Conservation (phyloP, 1,140 invertebrate species). For the Eciton burchellii region DNA sequence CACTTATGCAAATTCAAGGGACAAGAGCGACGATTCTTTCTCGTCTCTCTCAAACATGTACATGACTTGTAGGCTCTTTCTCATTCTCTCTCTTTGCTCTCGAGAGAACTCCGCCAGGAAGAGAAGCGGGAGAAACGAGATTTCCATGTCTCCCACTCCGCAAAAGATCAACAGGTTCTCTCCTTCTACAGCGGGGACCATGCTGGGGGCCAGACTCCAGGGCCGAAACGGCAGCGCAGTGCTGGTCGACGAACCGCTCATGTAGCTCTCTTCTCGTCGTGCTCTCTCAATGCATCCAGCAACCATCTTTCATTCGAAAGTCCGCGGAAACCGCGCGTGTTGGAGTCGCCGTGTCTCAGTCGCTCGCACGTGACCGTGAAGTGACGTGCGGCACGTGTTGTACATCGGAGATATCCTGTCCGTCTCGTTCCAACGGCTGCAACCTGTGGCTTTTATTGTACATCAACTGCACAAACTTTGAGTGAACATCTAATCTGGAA, state of each 20-base stretch:
- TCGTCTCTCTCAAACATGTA: not conserved
- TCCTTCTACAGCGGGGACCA: not conserved
- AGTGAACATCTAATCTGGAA: not conserved
- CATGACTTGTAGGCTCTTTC: not conserved
- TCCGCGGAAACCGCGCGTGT: constrained; percentile 35
- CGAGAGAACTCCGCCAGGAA: not conserved
- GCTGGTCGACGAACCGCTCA: constrained; percentile 7
- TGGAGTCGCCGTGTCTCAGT: constrained; percentile 36
- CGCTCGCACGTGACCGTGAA: constrained; percentile 37
- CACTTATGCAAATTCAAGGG: not conserved
- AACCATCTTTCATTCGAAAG: constrained; percentile 44
- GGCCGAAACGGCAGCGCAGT: constrained; percentile 29
- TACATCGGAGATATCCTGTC: too few relatives aligned
- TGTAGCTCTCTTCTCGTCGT: constrained; percentile 1
- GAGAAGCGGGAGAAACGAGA: not conserved
- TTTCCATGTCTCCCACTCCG: constrained; percentile 34
- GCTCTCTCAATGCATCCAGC: constrained; percentile 5
- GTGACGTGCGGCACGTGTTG: not conserved
- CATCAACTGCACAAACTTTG: not conserved
- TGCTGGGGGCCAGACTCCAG: constrained; percentile 18
- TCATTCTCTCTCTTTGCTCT: not conserved
- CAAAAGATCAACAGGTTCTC: not conserved
- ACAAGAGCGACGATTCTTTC: not conserved
- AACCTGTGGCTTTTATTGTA: too few relatives aligned
- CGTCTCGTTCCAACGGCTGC: too few relatives aligned